Evolutionary conservation across 2,113 vertebrate genomes (phyloP), one percentile per base, ranked within the genome.

Genomic region (Arenaria interpres): DNA sequence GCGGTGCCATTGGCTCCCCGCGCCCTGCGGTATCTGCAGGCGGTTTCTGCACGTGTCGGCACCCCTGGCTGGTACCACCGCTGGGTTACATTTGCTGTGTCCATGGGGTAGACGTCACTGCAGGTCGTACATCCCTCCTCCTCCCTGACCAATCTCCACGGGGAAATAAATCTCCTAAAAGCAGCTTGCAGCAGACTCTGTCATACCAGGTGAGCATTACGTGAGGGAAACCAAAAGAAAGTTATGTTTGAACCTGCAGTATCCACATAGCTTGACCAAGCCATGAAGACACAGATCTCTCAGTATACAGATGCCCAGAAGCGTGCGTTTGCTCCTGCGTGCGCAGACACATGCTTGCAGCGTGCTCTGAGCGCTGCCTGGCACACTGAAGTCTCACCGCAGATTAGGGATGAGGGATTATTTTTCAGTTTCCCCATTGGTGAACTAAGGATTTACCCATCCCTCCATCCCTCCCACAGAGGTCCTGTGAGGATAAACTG

Each of bases 21-120:
- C 3, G 3, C 39, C 18, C 68, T 17, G 57, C 0, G 0, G 62
- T 57, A 37, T 3, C 13, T n/a, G 8, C 43, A 6, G 53, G 69
- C 0, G 2, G 14, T 43, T 92, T 43, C n/a, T 4, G 4, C 72
- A 37, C 1, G 0, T 41, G 67, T 27, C 2, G 1, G 45, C 1
- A 6, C 50, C 87, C 39, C 67, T 53, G 79, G n/a, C 57, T 35
- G 23, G 41, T 10, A 10, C 45, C 11, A 7, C 14, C 0, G 0
- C 22, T 7, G 71, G 74, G 67, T 57, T 27, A 48, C 15, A 2
- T 54, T 50, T 73, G 59, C 82, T 68, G 22, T 33, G 62, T 46
- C 51, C 74, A 5, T 7, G 59, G 20, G 20, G 4, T 0, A 18
- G 74, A 59, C 23, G 10, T 56, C 88, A 64, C 60, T 5, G 1